Evolutionary conservation across 1,140 invertebrate species (phyloP), one percentile per base, ranked within the genome.

Genomic region (Formica exsecta): DNA sequence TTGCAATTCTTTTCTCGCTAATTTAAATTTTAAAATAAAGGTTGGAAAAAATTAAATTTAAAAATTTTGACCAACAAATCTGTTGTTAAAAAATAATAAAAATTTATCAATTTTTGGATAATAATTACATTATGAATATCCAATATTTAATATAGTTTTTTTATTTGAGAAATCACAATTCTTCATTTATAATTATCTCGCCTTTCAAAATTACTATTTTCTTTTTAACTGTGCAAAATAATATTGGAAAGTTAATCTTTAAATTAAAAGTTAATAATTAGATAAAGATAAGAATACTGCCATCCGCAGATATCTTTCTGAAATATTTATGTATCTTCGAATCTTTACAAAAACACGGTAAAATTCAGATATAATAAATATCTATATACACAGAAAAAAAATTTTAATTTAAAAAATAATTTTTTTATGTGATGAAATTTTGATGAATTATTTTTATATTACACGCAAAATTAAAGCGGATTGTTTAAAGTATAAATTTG

Each of bases 11-110:
- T 51, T 32, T 7, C 51, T 3, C 32, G 19, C 16, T 51, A 32
- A n/a, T 73, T 32, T 54, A 29, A 6, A 9, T 51, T 32, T 51
- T 73, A 54, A 73, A 54, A 70, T 48, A 48, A 66, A 48, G 25
- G 1, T 41, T 51, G 9, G 3, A 11, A 48, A 48, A 29, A 29
- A 19, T 71, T 6, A 4, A 16, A 2, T 68, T 44, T 16, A 8
- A 22, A 6, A 68, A 71, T 71, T 11, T 19, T 51, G 5, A 16
- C 16, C 48, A 19, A 9, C 13, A 2, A 48, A 16, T 48, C 3
- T 51, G 48, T 16, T 51, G 6, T 19, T 19, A 51, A 51, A 51
- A 51, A 19, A 51, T 51, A 70, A 44, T 48, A 22, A 71, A 51
- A 5, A 44, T 22, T 8, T 48, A 48, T 32, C 3, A 51, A 32